Evolutionary conservation across 2,797 vertebrate species (phyloP), one percentile per base, ranked within the genome.

Genomic region (Sciurus carolinensis): DNA sequence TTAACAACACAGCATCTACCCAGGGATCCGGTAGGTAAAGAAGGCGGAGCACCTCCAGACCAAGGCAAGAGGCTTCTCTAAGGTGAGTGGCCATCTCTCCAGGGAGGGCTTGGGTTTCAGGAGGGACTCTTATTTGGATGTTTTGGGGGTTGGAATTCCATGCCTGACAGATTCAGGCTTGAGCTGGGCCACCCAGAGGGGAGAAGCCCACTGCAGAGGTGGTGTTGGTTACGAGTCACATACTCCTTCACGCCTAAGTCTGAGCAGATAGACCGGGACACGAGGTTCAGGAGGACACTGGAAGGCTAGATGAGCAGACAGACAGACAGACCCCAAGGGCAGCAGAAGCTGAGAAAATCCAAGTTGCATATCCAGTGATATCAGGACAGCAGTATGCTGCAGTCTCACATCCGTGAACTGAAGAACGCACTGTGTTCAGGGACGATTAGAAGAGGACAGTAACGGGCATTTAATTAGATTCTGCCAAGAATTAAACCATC

Each of bases 161-260:
- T 26, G 66, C n/a, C 24, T 28, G 73, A 24, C 4, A 52, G 52
- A 71, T 42, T n/a, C 5, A 26, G 33, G 26, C 13, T n/a, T 47
- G 28, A 39, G 22, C 30, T 22, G 8, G n/a, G 18, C 39, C 14
- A 20, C 22, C 14, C 11, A 0, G n/a, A 0, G 3, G 28, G 13
- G 3, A 42, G 30, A 47, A 17, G 2, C 30, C 33, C 24, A 11
- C 22, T 1, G 1, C 42, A 4, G 24, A 75, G 14, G 39, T 4
- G n/a, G 0, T 9, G 8, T 30, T 13, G 57, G 24, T 44, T 57
- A 6, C 3, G 30, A 33, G 28, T 20, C 9, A 15, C 47, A 7
- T 17, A 8, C 50, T 39, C 59, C 59, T 47, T 69, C 10, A 0
- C 11, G 2, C 26, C 1, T 7, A 36, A 52, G 66, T 3, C 17